These are phyloP conservation scores for Lacerta bilineata DNA, from an alignment of 2,797 vertebrate genomes.

Conservation along the genomic window DNA sequence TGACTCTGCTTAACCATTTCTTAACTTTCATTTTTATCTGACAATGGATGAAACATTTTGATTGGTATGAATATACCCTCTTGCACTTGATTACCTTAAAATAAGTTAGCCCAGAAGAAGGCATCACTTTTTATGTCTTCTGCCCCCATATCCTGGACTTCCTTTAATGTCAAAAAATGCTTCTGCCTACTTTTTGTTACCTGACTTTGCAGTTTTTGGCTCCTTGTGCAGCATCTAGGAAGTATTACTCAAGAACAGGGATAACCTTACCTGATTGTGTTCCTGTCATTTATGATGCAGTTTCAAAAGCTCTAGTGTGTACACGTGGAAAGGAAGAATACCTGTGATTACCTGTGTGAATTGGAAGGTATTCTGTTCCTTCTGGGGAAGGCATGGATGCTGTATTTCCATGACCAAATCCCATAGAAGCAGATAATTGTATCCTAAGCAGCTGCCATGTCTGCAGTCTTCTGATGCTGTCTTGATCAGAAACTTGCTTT, in stretches of 20 bases:
- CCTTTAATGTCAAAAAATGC: background rate
- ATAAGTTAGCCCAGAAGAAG: background rate
- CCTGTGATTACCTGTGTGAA: background rate
- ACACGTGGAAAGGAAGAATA: background rate
- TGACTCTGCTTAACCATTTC: background rate
- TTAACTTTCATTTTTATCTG: background rate
- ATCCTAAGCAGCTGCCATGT: background rate
- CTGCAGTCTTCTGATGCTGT: constrained; percentile 4
- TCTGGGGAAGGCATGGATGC: background rate
- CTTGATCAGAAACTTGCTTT: constrained; percentile 3
- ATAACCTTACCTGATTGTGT: background rate
- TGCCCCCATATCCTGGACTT: background rate
- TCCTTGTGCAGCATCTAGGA: background rate
- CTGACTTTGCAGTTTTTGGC: background rate
- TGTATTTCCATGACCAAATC: constrained; percentile 19
- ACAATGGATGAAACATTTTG: background rate
- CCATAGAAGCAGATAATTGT: constrained; percentile 9
- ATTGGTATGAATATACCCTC: background rate
- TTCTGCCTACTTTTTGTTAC: background rate
- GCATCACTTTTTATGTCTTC: background rate
- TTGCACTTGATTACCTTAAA: background rate
- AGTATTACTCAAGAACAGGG: background rate
- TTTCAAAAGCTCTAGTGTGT: background rate
- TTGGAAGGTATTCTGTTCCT: background rate
- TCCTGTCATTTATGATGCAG: background rate